A percentile compares a stretch with the other conserved stretches of the same genome.
phyloP scores from a whole-genome alignment of 2,113 vertebrate species.

The Cyanoramphus novaezelandiae region DNA sequence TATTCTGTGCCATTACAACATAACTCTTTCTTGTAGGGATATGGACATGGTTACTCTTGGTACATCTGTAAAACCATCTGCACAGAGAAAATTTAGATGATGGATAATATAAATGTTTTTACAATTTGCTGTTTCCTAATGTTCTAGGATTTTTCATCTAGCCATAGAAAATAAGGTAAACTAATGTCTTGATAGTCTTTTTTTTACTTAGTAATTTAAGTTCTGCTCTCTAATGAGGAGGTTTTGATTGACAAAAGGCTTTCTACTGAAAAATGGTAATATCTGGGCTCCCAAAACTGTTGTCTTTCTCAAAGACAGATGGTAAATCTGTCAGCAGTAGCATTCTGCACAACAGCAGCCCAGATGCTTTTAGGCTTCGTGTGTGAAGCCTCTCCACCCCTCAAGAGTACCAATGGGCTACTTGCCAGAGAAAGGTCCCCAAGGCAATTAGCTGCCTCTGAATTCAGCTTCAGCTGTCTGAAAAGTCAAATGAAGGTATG shows the following conservation, averaged over 20 bases:
- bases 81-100: neutral
- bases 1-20: neutral
- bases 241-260: slow-evolving; percentile 51
- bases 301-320: slow-evolving; percentile 76
- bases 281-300: slow-evolving; percentile 54
- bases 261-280: slow-evolving; percentile 19
- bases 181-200: neutral
- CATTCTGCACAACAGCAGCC: slow-evolving; percentile 69
- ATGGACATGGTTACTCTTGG: neutral
- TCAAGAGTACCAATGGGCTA: slow-evolving; percentile 56
- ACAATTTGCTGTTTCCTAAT: neutral
- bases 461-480: slow-evolving; percentile 80
- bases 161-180: neutral
- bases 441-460: slow-evolving; percentile 74
- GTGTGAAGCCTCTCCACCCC: slow-evolving; percentile 63
- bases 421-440: slow-evolving; percentile 69
- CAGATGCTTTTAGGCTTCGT: slow-evolving; percentile 76
- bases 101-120: neutral
- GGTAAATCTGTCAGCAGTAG: slow-evolving; percentile 77
- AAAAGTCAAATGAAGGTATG: slow-evolving; percentile 72
- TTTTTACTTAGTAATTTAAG: slow-evolving; percentile 7
- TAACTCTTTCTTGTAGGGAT: neutral
- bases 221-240: slow-evolving; percentile 28
- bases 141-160: neutral
- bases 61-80: neutral